Base-by-base conservation (phyloP, 2,113 vertebrate species). In the Archocentrus centrarchus region DNA sequence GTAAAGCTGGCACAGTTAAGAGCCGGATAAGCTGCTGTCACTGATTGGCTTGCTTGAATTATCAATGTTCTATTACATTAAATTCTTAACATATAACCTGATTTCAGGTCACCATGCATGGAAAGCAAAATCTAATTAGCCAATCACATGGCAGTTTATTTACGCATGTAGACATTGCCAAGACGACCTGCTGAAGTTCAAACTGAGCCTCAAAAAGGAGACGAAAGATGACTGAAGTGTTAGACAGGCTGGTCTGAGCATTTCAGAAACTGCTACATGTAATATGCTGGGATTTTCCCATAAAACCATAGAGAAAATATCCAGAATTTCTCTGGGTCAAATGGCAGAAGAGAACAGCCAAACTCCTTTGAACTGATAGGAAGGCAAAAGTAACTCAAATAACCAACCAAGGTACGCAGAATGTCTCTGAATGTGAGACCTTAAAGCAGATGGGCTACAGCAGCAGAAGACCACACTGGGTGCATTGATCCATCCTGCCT, bases 361-460 rank as follows among this genome's bases (percentile, higher is more conserved):
- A 44, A 20, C 41, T 50, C 27, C 24, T 50, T 11, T 24, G 6
- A 30, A n/a, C 5, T 30, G 15, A 70, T 20, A 50, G 2, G 9
- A 50, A 70, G 64, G 9, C 41, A 30, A 50, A 22, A 30, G 15
- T 30, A 30, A 41, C 10, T 22, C 64, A 70, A 30, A 50, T 50
- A 30, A 50, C 22, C 3, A 50, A 11, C 39, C 22, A 18, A 27
- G 47, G 41, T 18, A 18, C 0, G 0, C 0, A 68, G 41, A 47
- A 11, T 6, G 27, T 47, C 64, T 30, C 22, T 47, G 41, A 22
- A 3, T 7, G 10, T 30, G 41, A 50, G 17, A 50, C 64, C 64
- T 70, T 30, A 15, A 15, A 47, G 44, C 44, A 44, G 41, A 44
- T 13, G 41, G 17, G 41, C 41, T 1, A 68, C 39, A 68, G 22